Conservation (phyloP, 2,888 invertebrate species). For the Diaphora mendica region DNA sequence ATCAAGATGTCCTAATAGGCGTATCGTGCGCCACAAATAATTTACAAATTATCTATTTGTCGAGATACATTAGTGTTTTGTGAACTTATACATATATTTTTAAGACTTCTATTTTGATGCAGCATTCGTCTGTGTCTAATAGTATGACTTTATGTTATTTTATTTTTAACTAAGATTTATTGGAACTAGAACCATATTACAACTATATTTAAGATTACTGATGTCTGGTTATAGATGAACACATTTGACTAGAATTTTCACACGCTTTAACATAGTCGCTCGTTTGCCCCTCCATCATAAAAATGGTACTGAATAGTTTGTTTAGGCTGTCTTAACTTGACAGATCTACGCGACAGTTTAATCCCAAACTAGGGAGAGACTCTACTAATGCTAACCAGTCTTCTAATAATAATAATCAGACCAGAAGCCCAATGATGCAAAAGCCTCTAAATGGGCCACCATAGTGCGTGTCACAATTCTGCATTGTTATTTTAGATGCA, state of each 20-base stretch:
- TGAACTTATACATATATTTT: conserved; percentile 44
- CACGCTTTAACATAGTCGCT: too few species aligned
- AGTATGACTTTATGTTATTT: neutral
- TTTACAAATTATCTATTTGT: conserved; percentile 79
- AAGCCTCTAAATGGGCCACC: too few species aligned
- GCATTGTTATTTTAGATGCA: too few species aligned
- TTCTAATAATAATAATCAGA: too few species aligned
- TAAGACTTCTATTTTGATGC: conserved; percentile 10
- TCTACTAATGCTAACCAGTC: too few species aligned
- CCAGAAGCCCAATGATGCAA: too few species aligned
- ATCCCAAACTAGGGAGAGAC: too few species aligned
- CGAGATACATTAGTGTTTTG: conserved; percentile 41
- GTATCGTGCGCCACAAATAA: conserved; percentile 81
- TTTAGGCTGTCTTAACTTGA: too few species aligned
- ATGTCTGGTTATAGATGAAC: neutral
- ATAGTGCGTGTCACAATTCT: too few species aligned
- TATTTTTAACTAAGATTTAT: neutral
- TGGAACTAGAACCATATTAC: neutral
- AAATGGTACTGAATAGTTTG: too few species aligned
- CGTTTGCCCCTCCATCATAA: too few species aligned
- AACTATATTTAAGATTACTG: neutral
- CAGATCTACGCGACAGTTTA: too few species aligned
- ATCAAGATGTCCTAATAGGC: conserved; percentile 85
- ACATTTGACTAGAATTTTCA: neutral
- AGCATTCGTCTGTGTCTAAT: neutral